These are phyloP conservation scores for Odontophorus gujanensis DNA, from an alignment of 2,113 vertebrate species.

Conservation along the genomic window DNA sequence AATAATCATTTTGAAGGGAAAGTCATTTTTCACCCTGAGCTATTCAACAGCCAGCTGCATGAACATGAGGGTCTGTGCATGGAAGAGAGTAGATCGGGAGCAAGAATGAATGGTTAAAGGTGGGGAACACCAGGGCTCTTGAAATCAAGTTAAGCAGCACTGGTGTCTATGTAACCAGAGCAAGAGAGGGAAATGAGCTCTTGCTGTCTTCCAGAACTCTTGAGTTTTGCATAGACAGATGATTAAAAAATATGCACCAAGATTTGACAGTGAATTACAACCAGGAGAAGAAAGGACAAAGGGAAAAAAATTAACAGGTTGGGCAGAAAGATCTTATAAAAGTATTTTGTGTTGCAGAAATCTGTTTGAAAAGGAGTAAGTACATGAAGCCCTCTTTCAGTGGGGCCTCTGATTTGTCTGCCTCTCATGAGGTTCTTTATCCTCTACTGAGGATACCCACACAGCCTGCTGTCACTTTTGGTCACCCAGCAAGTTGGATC, in stretches of 20 bases:
- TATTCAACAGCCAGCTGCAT: background rate
- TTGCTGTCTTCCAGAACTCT: background rate
- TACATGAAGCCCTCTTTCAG: background rate
- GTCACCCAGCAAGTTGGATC: background rate
- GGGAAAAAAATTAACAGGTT: background rate
- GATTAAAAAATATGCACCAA: background rate
- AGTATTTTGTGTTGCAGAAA: background rate
- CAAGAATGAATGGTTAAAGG: background rate
- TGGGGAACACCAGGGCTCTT: background rate
- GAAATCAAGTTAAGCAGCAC: background rate
- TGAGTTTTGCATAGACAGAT: background rate
- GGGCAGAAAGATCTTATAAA: background rate
- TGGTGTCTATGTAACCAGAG: background rate
- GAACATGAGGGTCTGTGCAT: background rate
- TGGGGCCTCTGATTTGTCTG: background rate
- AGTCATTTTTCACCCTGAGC: background rate
- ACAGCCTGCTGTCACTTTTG: background rate
- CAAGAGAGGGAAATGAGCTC: background rate
- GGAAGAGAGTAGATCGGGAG: background rate
- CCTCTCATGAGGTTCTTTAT: background rate
- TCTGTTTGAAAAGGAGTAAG: background rate
- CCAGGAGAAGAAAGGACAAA: background rate
- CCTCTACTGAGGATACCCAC: rapidly evolving
- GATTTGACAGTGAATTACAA: background rate
- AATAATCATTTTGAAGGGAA: background rate